Evolutionary conservation across 1,140 invertebrate genomes (phyloP), one percentile per base, ranked within the genome.

Genomic region (Scylla paramamosain): DNA sequence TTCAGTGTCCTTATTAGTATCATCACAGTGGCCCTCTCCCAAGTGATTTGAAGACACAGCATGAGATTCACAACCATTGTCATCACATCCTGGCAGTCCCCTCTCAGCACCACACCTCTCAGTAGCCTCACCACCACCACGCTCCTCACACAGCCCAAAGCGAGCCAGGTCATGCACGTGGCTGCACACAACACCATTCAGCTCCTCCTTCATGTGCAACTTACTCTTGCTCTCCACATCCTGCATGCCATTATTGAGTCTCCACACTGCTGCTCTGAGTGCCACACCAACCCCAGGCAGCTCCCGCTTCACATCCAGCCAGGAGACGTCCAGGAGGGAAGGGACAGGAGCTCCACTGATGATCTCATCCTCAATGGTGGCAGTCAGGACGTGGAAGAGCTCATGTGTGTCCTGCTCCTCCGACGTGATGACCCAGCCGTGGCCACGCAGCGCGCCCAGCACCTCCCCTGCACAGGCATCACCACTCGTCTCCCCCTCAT

Each of bases 341-440:
- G 84, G 92, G 16, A 92, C 90, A 28, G 52, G 16, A 10, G 91
- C 32, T 4, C 84, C 83, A 93, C 31, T 95, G 10, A 59, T 97
- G 25, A 98, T 97, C 97, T 99, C 99, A 97, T 99, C 98, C 97
- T 99, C 98, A 29, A 99, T 97, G 46, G 98, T 99, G 45, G 98
- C 98, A 16, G 99, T 97, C 96, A 99, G 97, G 20, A 99, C 98
- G 97, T 99, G 98, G 95, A 99, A 98, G 87, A 99, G 97, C 97
- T 99, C 99, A 97, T 99, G 99, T 29, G 98, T 98, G 97, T 99
- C 99, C 97, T 99, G 99, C 97, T 99, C 98, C 96, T 99, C 98
- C 95, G 98, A 98, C 0, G 98, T 98, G 92, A 99, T 98, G 87
- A 98, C 98, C 99, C 99, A 99, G 20, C 98, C 98, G 12, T 98